phyloP scores from a whole-genome alignment of 64 coral and sea anemone species.

The Platygyra sinensis region DNA sequence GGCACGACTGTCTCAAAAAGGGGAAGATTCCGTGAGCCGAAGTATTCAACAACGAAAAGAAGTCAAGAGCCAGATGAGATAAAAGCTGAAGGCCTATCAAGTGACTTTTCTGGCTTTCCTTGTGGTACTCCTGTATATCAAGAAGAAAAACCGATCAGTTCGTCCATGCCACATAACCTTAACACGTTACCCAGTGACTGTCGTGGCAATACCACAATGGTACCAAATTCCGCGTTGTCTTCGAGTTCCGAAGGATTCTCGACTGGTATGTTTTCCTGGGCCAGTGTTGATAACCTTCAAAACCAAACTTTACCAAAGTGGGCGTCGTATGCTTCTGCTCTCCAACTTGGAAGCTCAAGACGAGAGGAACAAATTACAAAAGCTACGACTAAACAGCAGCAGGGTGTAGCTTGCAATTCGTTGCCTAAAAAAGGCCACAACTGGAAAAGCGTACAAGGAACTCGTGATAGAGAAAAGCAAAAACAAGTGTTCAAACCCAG shows the following conservation, averaged over 20 bases:
- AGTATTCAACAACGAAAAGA: too few relatives aligned
- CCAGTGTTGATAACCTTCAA: background rate
- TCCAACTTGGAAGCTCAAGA: background rate
- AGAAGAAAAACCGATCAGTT: background rate
- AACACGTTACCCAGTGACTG: background rate
- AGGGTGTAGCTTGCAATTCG: background rate
- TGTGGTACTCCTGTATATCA: background rate
- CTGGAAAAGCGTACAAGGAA: constrained; percentile 4
- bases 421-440: background rate
- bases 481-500: background rate
- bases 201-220: background rate
- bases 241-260: background rate
- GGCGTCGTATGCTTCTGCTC: background rate
- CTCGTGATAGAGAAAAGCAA: background rate
- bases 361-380: background rate
- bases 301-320: background rate
- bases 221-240: background rate
- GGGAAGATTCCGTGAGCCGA: background rate
- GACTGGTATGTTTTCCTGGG: background rate
- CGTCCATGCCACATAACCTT: background rate
- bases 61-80: background rate
- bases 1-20: background rate
- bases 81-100: background rate
- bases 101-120: background rate
- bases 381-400: background rate